A percentile compares a stretch with the other conserved stretches of the same genome.
These are phyloP conservation scores for Plagodis dolabraria DNA, from an alignment of 2,888 invertebrate genomes.

Conservation along the genomic window DNA sequence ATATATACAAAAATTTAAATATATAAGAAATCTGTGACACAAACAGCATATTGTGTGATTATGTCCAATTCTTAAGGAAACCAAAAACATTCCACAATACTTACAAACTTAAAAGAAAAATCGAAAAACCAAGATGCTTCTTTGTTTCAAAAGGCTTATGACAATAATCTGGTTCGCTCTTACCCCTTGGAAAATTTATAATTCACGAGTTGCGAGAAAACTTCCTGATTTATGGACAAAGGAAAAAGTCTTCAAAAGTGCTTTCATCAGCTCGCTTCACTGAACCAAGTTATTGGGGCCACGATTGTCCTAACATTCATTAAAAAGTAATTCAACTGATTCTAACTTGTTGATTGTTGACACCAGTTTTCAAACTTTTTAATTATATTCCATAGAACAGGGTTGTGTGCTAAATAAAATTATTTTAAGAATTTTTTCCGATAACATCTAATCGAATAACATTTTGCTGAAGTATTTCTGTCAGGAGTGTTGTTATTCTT, in stretches of 20 bases:
- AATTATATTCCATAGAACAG: too few relatives aligned
- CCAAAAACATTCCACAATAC: not conserved
- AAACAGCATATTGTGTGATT: not conserved
- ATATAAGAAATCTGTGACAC: too few relatives aligned
- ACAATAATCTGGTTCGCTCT: conserved; percentile 25
- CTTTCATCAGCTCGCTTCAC: conserved; percentile 26
- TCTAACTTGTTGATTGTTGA: conserved; percentile 17
- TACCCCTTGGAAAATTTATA: conserved; percentile 25
- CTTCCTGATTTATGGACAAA: conserved; percentile 36
- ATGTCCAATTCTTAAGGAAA: not conserved
- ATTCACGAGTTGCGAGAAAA: conserved; percentile 21
- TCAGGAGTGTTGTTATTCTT: too few relatives aligned
- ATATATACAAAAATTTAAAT: too few relatives aligned
- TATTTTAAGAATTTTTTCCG: too few relatives aligned
- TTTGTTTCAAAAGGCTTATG: conserved; percentile 20
- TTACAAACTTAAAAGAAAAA: not conserved
- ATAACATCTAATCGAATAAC: too few relatives aligned
- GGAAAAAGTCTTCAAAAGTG: conserved; percentile 23
- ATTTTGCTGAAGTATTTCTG: too few relatives aligned
- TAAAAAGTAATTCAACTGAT: conserved; percentile 27
- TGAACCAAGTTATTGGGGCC: conserved; percentile 24
- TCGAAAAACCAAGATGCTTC: conserved; percentile 4
- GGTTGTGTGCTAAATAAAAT: too few relatives aligned
- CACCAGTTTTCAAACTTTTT: not conserved
- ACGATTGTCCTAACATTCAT: conserved; percentile 26